These are phyloP conservation scores for Podarcis lilfordi DNA, from an alignment of 2,797 vertebrate species.

Conservation along the genomic window DNA sequence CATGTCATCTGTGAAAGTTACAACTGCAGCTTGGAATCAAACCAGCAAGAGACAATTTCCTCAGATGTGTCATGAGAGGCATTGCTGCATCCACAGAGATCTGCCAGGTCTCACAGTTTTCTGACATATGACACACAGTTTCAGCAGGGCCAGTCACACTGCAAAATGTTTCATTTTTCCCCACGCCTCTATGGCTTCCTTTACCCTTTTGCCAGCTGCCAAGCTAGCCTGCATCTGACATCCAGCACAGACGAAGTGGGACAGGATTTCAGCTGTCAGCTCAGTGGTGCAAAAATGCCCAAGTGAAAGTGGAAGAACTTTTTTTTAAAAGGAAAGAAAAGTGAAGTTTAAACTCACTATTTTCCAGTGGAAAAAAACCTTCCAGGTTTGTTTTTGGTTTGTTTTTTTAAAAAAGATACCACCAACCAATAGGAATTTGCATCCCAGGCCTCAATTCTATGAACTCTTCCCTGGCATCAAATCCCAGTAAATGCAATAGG, in stretches of 20 bases:
- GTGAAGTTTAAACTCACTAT: not conserved
- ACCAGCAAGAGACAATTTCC: not conserved
- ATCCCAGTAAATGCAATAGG: not conserved
- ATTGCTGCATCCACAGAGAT: not conserved
- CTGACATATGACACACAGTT: constrained; percentile 19
- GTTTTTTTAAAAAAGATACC: not conserved
- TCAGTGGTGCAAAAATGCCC: constrained; percentile 17
- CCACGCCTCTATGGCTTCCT: not conserved
- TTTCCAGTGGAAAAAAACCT: constrained; percentile 17
- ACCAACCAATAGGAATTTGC: not conserved
- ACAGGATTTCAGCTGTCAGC: constrained; percentile 36
- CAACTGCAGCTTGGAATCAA: not conserved
- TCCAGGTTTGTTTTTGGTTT: not conserved
- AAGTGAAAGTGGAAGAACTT: fast-evolving
- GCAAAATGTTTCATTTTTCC: constrained; percentile 10
- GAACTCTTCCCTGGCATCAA: not conserved
- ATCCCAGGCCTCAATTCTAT: not conserved
- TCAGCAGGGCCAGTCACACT: not conserved
- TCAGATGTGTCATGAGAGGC: not conserved
- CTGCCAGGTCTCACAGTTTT: not conserved
- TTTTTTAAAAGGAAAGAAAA: not conserved
- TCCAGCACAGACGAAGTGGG: not conserved
- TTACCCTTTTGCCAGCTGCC: not conserved
- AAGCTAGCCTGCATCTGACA: constrained; percentile 28
- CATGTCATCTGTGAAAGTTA: fast-evolving